These are phyloP conservation scores for Sisor rabdophorus DNA, from an alignment of 2,113 vertebrate species.

Conservation along the genomic window DNA sequence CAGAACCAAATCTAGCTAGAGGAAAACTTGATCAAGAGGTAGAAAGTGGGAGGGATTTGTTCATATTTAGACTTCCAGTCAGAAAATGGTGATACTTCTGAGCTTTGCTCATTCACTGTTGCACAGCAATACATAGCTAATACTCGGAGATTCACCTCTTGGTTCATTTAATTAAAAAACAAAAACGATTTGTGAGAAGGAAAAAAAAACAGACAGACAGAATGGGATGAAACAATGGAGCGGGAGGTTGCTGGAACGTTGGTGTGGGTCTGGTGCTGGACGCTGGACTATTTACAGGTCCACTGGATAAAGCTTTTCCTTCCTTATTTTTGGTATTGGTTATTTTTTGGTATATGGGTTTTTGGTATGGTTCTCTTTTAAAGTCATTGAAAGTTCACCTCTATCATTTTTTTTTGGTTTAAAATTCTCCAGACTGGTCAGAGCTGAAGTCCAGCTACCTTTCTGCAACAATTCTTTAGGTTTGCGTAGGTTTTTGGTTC, in stretches of 20 bases:
- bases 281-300: conserved; percentile 76
- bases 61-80: conserved; percentile 12
- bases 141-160: conserved; percentile 17
- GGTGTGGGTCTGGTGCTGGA: conserved; percentile 67
- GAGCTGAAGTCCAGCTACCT: conserved; percentile 59
- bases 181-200: neutral
- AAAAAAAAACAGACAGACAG: conserved; percentile 35
- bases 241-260: conserved; percentile 36
- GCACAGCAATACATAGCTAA: conserved; percentile 22
- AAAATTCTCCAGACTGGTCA: conserved; percentile 63
- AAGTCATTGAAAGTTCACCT: conserved; percentile 59
- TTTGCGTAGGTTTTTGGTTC: conserved; percentile 71
- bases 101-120: conserved; percentile 8
- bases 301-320: conserved; percentile 81
- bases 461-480: conserved; percentile 54
- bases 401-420: conserved; percentile 68
- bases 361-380: conserved; percentile 74
- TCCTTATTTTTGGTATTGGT: conserved; percentile 75
- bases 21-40: conserved; percentile 19
- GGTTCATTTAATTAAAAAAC: neutral
- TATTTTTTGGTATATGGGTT: conserved; percentile 74
- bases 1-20: conserved; percentile 5
- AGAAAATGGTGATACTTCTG: conserved; percentile 3
- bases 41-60: conserved; percentile 19
- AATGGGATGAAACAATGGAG: conserved; percentile 42